Evolutionary conservation across 2,797 vertebrate species (phyloP).

Genomic region (Brotogeris chrysoptera): DNA sequence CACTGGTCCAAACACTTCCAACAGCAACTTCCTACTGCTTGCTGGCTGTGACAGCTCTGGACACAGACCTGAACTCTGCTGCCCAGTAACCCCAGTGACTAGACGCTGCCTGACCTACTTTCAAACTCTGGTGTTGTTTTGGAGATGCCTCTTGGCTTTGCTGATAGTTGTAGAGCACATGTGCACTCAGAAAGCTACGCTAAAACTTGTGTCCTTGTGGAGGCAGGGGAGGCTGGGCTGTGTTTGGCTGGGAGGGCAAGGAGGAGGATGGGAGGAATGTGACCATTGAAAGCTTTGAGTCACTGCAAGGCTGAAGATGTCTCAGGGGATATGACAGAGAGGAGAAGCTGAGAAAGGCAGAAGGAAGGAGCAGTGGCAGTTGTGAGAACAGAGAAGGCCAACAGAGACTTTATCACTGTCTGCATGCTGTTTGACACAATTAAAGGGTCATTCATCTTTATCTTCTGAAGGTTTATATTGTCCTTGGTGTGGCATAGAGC

Average conservation of each 20-base stretch:
- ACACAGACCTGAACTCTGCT: conserved; percentile 17
- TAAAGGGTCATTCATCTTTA: background rate
- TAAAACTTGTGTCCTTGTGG: background rate
- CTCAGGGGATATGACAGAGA: background rate
- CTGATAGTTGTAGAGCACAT: background rate
- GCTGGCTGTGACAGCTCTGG: background rate
- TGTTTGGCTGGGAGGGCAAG: background rate
- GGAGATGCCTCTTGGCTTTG: background rate
- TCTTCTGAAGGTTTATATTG: background rate
- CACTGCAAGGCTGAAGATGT: background rate
- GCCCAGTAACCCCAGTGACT: background rate
- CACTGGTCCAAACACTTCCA: background rate
- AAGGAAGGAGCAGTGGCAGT: background rate
- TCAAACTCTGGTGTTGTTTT: background rate
- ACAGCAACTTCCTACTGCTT: background rate
- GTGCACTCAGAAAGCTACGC: background rate
- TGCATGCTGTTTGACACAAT: background rate
- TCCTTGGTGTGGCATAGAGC: background rate
- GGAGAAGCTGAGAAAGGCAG: background rate
- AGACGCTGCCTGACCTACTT: conserved; percentile 30
- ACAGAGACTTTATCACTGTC: background rate
- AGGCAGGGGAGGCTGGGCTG: background rate
- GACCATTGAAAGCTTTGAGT: background rate
- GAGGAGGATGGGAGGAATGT: background rate
- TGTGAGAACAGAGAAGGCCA: background rate